Base-by-base conservation (phyloP, 2,797 vertebrate genomes). In the Malurus splendens region DNA sequence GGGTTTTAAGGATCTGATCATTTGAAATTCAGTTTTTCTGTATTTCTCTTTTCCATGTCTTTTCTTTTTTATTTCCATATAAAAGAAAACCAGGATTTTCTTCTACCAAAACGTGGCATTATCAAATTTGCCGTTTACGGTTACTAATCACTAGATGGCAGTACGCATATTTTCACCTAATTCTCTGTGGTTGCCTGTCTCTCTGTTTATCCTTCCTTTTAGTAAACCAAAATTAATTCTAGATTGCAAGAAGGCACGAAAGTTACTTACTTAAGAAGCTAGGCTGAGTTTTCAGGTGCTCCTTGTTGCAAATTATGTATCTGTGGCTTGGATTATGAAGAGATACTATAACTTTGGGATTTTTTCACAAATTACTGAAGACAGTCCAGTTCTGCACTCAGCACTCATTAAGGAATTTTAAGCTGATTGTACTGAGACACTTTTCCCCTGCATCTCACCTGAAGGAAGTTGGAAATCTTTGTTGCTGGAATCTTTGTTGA, bases 111-210 rank as follows among this genome's bases (percentile, higher is more conserved):
- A 52, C 59, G 10, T 56, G 45, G 7, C 1, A 4, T 18, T 36
- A 20, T n/a, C 0, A 24, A 30, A 59, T 61, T 22, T 59, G 7
- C 30, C 28, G 1, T 44, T 85, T 64, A 12, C 30, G 9, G 12
- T 45, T 13, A 18, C 16, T 12, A 6, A 71, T 82, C 92, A 39
- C 36, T 90, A 87, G 82, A 44, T 91, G 94, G 89, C 87, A 80
- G 50, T 54, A 25, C 42, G 32, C 22, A 8, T 32, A 9, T 32
- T 73, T 66, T 91, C 59, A 13, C 12, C 3, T 45, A 15, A 22
- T 65, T 48, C 20, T 7, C 2, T 6, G 20, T 18, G 10, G 17
- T 59, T 68, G 8, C 42, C 24, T 8, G 7, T 39, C 47, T 56
- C 10, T 3, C 14, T 15, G 15, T 55, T 87, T 67, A 22, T 74